Percentiles rank a stretch among this genome's conserved stretches.
Evolutionary conservation across 2,113 vertebrate species (phyloP).

Genomic region (Istiophorus platypterus): DNA sequence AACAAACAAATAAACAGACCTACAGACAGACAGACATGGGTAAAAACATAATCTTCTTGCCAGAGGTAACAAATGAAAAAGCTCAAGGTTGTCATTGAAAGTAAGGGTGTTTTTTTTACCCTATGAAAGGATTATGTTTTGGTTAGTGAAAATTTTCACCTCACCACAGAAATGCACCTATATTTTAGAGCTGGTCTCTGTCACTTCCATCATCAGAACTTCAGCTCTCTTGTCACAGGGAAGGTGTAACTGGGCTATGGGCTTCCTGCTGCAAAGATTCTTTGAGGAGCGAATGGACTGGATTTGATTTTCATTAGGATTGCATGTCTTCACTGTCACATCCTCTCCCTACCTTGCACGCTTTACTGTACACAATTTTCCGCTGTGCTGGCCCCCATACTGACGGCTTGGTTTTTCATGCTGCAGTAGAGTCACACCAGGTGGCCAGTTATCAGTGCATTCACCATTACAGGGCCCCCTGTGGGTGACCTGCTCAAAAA

Average conservation of each 20-base stretch:
- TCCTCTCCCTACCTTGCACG: constrained; percentile 74
- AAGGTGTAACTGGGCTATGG: constrained; percentile 34
- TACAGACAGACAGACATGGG: too few species aligned
- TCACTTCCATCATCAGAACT: constrained; percentile 52
- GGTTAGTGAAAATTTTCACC: not conserved
- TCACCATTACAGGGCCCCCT: constrained; percentile 56
- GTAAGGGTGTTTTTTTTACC: constrained; percentile 1
- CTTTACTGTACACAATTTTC: constrained; percentile 85
- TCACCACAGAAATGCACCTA: not conserved
- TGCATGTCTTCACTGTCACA: constrained; percentile 81
- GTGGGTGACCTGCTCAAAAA: constrained; percentile 66
- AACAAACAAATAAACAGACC: too few species aligned
- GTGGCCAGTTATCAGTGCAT: constrained; percentile 74
- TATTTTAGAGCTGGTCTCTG: constrained; percentile 3
- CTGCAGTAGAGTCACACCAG: constrained; percentile 60
- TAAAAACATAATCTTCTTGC: too few species aligned
- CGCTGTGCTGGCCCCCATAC: constrained; percentile 70
- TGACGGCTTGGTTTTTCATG: constrained; percentile 71
- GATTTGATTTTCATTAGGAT: constrained; percentile 85
- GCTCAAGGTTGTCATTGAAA: constrained; percentile 22
- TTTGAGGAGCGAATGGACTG: constrained; percentile 55
- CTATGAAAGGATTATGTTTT: constrained; percentile 1
- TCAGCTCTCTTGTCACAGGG: constrained; percentile 57
- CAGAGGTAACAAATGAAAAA: not conserved
- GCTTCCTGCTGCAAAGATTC: constrained; percentile 48